These are phyloP conservation scores for Himalopsyche japonica DNA, from an alignment of 2,888 invertebrate genomes.

Conservation along the genomic window DNA sequence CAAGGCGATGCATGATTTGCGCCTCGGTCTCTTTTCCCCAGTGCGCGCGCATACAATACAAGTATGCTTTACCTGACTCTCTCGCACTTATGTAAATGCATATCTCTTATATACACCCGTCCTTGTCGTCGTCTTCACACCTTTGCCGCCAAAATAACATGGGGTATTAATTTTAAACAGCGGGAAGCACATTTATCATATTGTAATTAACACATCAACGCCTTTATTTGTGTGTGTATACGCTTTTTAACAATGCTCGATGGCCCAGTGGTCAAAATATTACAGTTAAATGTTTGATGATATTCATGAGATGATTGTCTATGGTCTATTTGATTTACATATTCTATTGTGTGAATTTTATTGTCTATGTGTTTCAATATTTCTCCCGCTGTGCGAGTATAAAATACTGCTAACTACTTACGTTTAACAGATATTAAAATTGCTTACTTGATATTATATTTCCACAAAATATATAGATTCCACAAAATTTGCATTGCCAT, in stretches of 20 bases:
- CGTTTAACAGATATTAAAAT: too few relatives aligned
- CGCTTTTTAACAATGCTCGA: conserved; percentile 4
- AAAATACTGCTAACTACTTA: too few relatives aligned
- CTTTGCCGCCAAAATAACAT: conserved; percentile 29
- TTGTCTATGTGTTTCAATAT: too few relatives aligned
- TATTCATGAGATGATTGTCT: too few relatives aligned
- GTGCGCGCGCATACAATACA: background rate
- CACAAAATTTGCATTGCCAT: too few relatives aligned
- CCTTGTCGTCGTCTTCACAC: background rate
- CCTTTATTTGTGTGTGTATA: conserved; percentile 1
- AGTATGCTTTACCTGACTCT: background rate
- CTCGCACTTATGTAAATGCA: background rate
- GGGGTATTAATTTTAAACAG: conserved; percentile 36
- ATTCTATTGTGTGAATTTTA: too few relatives aligned
- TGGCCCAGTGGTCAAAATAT: conserved; percentile 17
- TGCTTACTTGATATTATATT: too few relatives aligned
- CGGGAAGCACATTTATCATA: conserved; percentile 37
- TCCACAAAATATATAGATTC: too few relatives aligned
- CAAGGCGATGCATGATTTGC: background rate
- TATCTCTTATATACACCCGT: background rate
- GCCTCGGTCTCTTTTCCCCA: background rate
- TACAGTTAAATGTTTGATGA: too few relatives aligned
- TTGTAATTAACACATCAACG: conserved; percentile 40
- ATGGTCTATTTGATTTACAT: too few relatives aligned
- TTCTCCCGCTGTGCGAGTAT: too few relatives aligned